phyloP scores from a whole-genome alignment of 2,888 invertebrate genomes.

The Drosophila affinis region DNA sequence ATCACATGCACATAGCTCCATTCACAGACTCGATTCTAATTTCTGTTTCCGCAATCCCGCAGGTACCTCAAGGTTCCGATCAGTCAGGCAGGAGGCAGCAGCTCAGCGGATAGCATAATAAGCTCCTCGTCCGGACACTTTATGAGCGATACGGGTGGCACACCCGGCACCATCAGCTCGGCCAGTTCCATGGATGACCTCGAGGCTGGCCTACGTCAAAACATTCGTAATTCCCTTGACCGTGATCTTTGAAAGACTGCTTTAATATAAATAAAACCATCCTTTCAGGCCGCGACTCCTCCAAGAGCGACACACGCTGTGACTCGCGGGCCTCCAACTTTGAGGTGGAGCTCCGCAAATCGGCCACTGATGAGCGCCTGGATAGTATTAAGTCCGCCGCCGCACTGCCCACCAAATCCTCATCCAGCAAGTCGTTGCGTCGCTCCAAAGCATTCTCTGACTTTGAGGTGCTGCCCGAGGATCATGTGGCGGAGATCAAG shows the following conservation, averaged over 20 bases:
- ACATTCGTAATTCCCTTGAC: constrained; percentile 56
- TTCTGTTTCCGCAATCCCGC: background rate
- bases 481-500: constrained; percentile 80
- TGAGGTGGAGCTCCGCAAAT: constrained; percentile 73
- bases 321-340: constrained; percentile 69
- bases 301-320: constrained; percentile 80
- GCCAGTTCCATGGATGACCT: constrained; percentile 90
- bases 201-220: constrained; percentile 64
- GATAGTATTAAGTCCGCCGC: constrained; percentile 54
- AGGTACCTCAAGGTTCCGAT: constrained; percentile 85
- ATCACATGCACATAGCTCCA: background rate
- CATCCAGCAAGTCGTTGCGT: constrained; percentile 77
- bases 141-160: constrained; percentile 86
- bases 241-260: background rate
- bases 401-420: constrained; percentile 64
- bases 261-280: background rate
- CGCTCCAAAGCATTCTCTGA: constrained; percentile 78
- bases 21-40: background rate
- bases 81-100: constrained; percentile 84
- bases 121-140: constrained; percentile 84
- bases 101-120: constrained; percentile 85
- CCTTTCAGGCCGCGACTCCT: constrained; percentile 81
- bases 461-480: constrained; percentile 83
- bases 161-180: constrained; percentile 88
- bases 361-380: constrained; percentile 61